Percentiles rank a stretch among this genome's conserved stretches.
Conservation (phyloP, 2,888 invertebrate genomes). For the Pandemis heparana region DNA sequence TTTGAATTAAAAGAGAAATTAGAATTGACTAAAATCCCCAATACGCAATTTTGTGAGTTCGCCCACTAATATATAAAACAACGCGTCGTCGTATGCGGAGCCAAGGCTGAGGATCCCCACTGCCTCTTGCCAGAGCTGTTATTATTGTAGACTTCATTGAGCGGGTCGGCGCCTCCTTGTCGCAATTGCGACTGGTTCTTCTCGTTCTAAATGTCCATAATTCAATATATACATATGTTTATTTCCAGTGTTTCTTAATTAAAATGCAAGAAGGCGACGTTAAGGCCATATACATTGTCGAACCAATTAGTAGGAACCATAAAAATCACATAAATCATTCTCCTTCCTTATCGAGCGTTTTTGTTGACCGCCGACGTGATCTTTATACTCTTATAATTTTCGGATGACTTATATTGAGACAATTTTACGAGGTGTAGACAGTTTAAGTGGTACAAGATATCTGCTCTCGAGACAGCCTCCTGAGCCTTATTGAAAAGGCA, state of each 20-base stretch:
- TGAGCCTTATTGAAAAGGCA: constrained; percentile 44
- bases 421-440: constrained; percentile 78
- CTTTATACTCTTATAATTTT: constrained; percentile 69
- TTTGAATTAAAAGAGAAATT: background rate
- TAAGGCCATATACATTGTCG: constrained; percentile 78
- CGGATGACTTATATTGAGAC: constrained; percentile 67
- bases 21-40: background rate
- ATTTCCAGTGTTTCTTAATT: constrained; percentile 77
- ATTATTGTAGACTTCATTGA: constrained; percentile 80
- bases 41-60: background rate
- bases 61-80: background rate
- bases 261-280: constrained; percentile 76
- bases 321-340: constrained; percentile 78
- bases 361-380: constrained; percentile 59
- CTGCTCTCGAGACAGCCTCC: constrained; percentile 41
- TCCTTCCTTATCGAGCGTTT: constrained; percentile 72
- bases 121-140: constrained; percentile 71
- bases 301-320: constrained; percentile 79
- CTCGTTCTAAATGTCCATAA: constrained; percentile 78
- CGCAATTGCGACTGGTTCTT: constrained; percentile 83
- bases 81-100: constrained; percentile 2
- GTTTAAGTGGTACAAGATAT: constrained; percentile 64
- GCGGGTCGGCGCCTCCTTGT: constrained; percentile 77
- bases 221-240: constrained; percentile 67
- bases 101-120: constrained; percentile 14